Conservation (phyloP, 2,888 invertebrate species). For the Dasysyrphus tricinctus region DNA sequence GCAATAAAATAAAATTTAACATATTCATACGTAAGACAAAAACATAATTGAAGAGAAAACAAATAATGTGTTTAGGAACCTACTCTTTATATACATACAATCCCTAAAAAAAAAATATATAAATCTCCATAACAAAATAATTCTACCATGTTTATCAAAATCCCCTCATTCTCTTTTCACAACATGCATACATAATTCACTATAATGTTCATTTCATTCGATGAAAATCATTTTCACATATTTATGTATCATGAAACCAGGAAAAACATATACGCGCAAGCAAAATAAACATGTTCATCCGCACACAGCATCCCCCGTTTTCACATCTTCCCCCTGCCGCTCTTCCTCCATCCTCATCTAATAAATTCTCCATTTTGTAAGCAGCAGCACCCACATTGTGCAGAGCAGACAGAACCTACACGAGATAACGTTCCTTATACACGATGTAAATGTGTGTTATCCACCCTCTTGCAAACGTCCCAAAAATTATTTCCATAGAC, state of each 20-base stretch:
- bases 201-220: conserved; percentile 72
- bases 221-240: conserved; percentile 75
- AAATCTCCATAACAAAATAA: conserved; percentile 56
- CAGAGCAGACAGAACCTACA: conserved; percentile 68
- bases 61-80: conserved; percentile 5
- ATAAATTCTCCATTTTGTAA: conserved; percentile 73
- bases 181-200: conserved; percentile 70
- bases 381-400: conserved; percentile 49
- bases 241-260: conserved; percentile 70
- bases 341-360: conserved; percentile 40
- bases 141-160: conserved; percentile 69
- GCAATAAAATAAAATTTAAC: background rate
- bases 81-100: background rate
- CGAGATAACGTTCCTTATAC: conserved; percentile 47
- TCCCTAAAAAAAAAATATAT: conserved; percentile 8
- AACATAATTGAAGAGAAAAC: background rate
- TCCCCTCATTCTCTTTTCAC: conserved; percentile 47
- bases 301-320: conserved; percentile 18
- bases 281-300: conserved; percentile 70
- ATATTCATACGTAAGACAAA: background rate
- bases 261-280: conserved; percentile 69
- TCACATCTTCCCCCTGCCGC: background rate
- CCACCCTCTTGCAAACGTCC: conserved; percentile 43
- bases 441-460: conserved; percentile 65
- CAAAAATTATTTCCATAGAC: conserved; percentile 59